Base-by-base conservation (phyloP, 2,888 invertebrate species). In the Eurytoma californica region DNA sequence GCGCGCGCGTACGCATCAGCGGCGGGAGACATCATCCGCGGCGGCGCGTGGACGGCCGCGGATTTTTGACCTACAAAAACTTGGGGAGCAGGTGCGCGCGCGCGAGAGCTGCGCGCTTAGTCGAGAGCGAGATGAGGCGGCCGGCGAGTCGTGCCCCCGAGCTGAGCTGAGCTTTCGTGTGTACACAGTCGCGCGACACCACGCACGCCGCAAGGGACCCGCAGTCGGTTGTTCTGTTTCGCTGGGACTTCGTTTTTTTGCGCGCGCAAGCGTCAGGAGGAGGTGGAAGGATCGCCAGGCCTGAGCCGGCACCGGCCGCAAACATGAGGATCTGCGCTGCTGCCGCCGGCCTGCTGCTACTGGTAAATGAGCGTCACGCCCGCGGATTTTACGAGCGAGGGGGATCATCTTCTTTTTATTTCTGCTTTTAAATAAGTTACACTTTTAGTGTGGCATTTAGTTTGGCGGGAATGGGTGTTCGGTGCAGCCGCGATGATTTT, bases 21-120 rank as follows among this genome's bases (percentile, higher is more conserved):
- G 28, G 51, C n/a, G 49, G 57, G 58, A 53, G 18, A 51, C 61
- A 30, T n/a, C 24, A 28, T 14, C 55, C 13, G 18, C 47, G 13
- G 30, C 58, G 61, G 53, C 61, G 68, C 61, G 60, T 53, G 60
- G 68, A 24, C 65, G 69, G 18, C 39, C 75, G 80, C 77, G 69
- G 76, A 77, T 80, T 80, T 77, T 80, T 80, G 80, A 80, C 80
- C 80, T 80, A 80, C 77, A 80, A 80, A 80, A 80, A 80, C 77
- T 7, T 30, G 24, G 16, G 24, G 12, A 12, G n/a, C 28, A 60
- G 14, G 20, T 20, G 24, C 47, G 66, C 24, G 24, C 53, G 14
- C 53, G 53, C 53, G 72, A 73, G 30, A 55, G 72, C 47, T 28
- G 73, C 49, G 58, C 51, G 57, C 24, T 65, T 20, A 16, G 57